These are phyloP conservation scores for Ispidina lecontei DNA, from an alignment of 2,797 vertebrate genomes.

Conservation along the genomic window DNA sequence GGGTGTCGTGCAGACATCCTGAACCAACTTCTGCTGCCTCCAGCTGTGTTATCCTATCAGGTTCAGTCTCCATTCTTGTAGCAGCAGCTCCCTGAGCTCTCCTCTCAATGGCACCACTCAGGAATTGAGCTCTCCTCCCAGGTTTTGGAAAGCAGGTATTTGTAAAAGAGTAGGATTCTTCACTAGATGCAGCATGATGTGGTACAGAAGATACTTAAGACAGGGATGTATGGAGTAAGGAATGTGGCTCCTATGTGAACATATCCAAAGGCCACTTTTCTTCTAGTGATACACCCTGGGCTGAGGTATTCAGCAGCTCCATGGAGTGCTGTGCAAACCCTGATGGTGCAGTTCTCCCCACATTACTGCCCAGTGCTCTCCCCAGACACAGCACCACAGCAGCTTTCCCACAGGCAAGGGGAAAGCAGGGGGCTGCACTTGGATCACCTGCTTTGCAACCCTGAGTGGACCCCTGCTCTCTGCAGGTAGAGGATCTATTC, in stretches of 20 bases:
- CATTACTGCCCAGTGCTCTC: not conserved
- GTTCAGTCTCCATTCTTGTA: not conserved
- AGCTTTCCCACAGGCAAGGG: not conserved
- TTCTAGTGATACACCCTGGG: not conserved
- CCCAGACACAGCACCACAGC: not conserved
- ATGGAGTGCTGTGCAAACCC: not conserved
- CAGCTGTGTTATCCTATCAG: not conserved
- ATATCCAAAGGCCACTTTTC: not conserved
- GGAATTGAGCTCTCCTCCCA: not conserved
- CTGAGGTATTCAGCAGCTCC: no score
- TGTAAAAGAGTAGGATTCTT: not conserved
- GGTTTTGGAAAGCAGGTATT: conserved; percentile 14
- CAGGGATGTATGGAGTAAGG: not conserved
- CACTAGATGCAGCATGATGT: not conserved
- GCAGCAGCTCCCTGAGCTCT: not conserved
- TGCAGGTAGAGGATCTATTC: not conserved
- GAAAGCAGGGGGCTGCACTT: not conserved
- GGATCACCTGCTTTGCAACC: not conserved
- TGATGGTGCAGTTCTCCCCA: not conserved
- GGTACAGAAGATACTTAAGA: not conserved
- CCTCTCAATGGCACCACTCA: not conserved
- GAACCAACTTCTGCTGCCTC: not conserved
- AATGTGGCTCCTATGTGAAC: not conserved
- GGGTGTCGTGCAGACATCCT: conserved; percentile 6
- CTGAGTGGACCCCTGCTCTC: not conserved